Evolutionary conservation across 2,113 vertebrate genomes (phyloP), one percentile per base, ranked within the genome.

Genomic region (Meles meles): DNA sequence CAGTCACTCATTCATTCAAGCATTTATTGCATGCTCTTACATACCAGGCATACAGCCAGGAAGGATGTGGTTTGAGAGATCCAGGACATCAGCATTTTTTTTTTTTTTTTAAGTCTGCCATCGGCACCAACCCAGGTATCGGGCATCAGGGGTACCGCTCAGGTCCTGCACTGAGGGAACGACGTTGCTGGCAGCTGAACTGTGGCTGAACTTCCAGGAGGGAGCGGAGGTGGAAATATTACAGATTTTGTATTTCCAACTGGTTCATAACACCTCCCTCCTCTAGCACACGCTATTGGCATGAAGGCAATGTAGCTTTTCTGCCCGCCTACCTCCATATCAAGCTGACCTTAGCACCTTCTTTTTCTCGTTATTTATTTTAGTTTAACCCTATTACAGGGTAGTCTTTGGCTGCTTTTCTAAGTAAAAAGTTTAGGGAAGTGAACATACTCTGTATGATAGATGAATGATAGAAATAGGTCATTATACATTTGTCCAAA

Each of bases 361-460:
- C n/a, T 34, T 86, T 76, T 82, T 82, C 49, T 37, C 1, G n/a
- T 71, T 61, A 15, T 82, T 96, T 92, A 47, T 59, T 96, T 94
- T 49, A 31, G 49, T 65, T 57, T 27, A 80, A 84, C 57, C 82
- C 85, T 61, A 85, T 95, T 39, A 52, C 20, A 34, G 77, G 9
- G 29, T 72, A 42, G 37, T 52, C 61, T 90, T 76, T 27, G 37
- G 7, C 6, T 27, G 23, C 57, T 55, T 34, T 67, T 59, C 59
- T 55, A 69, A 63, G 42, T 69, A 87, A 96, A 57, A 71, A 37
- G 7, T 57, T 59, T 85, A n/a, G 47, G 49, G 49, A 80, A 57
- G 52, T 39, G 34, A 81, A 37, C 55, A 81, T 37, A 81, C n/a
- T 37, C 79, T 27, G 12, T 57, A 57, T 17, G 13, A 57, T 37